These are phyloP conservation scores for Amitus sp. DNA, from an alignment of 2,888 invertebrate species.

Conservation along the genomic window DNA sequence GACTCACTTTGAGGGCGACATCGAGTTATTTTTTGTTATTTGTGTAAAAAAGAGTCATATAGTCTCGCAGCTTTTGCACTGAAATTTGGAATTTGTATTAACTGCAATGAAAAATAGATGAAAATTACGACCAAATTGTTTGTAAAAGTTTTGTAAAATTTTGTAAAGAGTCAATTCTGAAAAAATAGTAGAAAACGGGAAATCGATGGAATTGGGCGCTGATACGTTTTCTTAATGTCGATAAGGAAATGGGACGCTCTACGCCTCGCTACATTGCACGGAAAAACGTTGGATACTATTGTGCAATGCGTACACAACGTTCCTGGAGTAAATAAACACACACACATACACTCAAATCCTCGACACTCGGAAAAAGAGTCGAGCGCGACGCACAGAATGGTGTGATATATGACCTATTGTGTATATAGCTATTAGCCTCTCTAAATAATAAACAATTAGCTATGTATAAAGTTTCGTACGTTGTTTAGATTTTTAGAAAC, in stretches of 20 bases:
- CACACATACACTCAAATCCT: too few relatives aligned
- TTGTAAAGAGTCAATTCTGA: too few relatives aligned
- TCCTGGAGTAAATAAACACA: slow-evolving; percentile 14
- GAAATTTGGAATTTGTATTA: too few relatives aligned
- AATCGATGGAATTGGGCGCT: neutral
- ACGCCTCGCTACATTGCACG: slow-evolving; percentile 2
- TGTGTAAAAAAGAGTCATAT: too few relatives aligned
- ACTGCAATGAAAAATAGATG: too few relatives aligned
- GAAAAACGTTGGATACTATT: slow-evolving; percentile 3
- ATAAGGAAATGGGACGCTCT: neutral
- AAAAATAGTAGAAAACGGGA: too few relatives aligned
- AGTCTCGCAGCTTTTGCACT: too few relatives aligned
- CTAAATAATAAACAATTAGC: slow-evolving; percentile 49
- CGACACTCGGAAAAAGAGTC: slow-evolving; percentile 2
- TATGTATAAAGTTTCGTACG: slow-evolving; percentile 62
- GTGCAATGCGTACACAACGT: slow-evolving; percentile 9
- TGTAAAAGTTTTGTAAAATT: too few relatives aligned
- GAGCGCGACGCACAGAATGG: slow-evolving; percentile 10
- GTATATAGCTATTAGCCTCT: slow-evolving; percentile 54
- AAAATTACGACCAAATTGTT: too few relatives aligned
- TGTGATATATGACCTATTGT: slow-evolving; percentile 49
- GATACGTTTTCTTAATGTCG: neutral
- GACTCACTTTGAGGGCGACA: too few relatives aligned
- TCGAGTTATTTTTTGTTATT: too few relatives aligned
- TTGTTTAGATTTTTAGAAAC: slow-evolving; percentile 60